Percentiles rank a stretch among this genome's conserved stretches.
Conservation (phyloP, 2,113 vertebrate species). For the Lota lota region DNA sequence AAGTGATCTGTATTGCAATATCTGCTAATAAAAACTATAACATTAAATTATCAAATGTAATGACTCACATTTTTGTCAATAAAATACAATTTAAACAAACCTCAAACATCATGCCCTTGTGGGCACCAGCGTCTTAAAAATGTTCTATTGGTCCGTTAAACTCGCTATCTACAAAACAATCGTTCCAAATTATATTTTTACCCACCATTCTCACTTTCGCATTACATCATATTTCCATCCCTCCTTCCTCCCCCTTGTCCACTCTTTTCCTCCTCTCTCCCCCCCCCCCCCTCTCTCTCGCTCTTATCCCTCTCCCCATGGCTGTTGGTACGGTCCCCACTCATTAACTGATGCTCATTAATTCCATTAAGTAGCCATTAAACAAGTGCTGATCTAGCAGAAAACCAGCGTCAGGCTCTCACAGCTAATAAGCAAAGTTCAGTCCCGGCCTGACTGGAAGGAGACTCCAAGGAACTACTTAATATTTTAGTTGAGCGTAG, state of each 20-base stretch:
- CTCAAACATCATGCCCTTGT: constrained; percentile 1
- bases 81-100: too few species aligned
- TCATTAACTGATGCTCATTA: constrained; percentile 70
- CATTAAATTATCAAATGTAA: too few species aligned
- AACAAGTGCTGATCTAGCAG: constrained; percentile 68
- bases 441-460: not conserved
- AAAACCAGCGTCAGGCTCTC: constrained; percentile 64
- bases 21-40: too few species aligned
- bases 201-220: not conserved
- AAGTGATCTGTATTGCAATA: too few species aligned
- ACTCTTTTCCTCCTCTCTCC: constrained; percentile 18
- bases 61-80: too few species aligned
- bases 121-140: not conserved
- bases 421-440: constrained; percentile 61
- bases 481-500: too few species aligned
- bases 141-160: too few species aligned
- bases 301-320: constrained; percentile 9
- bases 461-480: not conserved
- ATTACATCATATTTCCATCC: not conserved
- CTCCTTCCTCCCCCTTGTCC: constrained; percentile 17
- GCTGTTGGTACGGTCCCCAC: constrained; percentile 43
- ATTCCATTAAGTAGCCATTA: constrained; percentile 76
- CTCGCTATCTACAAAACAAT: too few species aligned
- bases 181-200: too few species aligned
- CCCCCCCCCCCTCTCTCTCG: not conserved